Evolutionary conservation across 1,140 invertebrate genomes (phyloP), one percentile per base, ranked within the genome.

Genomic region (Trichomalopsis sarcophagae): DNA sequence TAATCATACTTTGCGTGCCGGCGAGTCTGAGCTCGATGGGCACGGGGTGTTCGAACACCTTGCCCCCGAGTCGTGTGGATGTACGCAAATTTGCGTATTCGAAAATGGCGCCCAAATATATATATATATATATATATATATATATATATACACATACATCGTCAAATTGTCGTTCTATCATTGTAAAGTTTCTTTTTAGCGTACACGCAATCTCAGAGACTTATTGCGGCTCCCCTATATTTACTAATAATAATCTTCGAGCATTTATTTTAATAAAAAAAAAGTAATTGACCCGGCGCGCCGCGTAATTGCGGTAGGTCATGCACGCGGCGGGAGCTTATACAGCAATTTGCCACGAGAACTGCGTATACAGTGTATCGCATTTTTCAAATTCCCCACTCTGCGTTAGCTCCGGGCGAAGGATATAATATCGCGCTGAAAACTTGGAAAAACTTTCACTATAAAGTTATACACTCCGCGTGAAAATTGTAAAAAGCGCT

Each of bases 1-100:
- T 85, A 85, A 85, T 85, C 84, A 69, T 68, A 76, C 84, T 86
- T 82, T 71, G 75, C 77, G 84, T 80, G 77, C 62, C 50, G 27
- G 7, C n/a, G 75, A 27, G 66, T 27, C 66, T 21, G 14, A 2
- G 21, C 14, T 4, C 40, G 68, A 66, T 21, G 23, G 30, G 23
- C 71, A 21, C 14, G 13, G 4, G 33, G 27, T 23, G 68, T 27
- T n/a, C 69, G 69, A 81, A 81, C 74, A 83, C 74, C 73, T 83
- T 79, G 82, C 82, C 7, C 9, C 13, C 30, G 68, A 2, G 27
- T 33, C 3, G 17, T 3, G 33, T 40, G 73, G 11, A 74, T 69
- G 21, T 47, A 21, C 9, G 40, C 17, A 21, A 78, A 84, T 79
- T 78, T 79, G 71, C 66, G 82, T 82, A 44, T 23, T 23, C 17